A percentile compares a stretch with the other conserved stretches of the same genome.
phyloP scores from a whole-genome alignment of 2,797 vertebrate genomes.

The Rhabdophis nuchalis region DNA sequence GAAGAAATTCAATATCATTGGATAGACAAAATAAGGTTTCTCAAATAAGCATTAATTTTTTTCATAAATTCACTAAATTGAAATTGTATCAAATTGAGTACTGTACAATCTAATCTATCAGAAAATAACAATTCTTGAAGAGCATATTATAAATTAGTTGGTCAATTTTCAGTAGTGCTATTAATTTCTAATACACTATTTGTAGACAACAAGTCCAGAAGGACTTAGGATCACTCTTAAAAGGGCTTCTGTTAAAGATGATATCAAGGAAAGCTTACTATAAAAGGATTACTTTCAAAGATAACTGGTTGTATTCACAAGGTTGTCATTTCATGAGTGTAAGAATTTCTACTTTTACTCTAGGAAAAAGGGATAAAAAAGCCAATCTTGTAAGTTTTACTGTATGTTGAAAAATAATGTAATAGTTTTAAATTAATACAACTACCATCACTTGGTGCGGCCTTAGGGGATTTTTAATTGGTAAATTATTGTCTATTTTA shows the following conservation, averaged over 20 bases:
- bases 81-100: background rate
- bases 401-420: background rate
- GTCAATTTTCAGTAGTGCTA: background rate
- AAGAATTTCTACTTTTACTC: background rate
- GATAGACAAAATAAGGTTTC: background rate
- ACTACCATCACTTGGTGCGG: background rate
- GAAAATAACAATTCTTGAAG: background rate
- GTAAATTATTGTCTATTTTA: no score
- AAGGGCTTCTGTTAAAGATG: background rate
- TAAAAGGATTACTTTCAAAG: background rate
- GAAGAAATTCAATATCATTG: background rate
- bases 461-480: no score
- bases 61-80: background rate
- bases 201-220: background rate
- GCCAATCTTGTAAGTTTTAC: background rate
- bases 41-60: background rate
- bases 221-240: background rate
- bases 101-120: background rate
- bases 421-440: background rate
- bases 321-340: background rate
- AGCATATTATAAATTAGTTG: background rate
- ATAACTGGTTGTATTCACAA: background rate
- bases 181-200: constrained; percentile 11
- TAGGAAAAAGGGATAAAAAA: background rate
- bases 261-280: constrained; percentile 17